phyloP scores from a whole-genome alignment of 2,888 invertebrate species.

The Euplexia lucipara region DNA sequence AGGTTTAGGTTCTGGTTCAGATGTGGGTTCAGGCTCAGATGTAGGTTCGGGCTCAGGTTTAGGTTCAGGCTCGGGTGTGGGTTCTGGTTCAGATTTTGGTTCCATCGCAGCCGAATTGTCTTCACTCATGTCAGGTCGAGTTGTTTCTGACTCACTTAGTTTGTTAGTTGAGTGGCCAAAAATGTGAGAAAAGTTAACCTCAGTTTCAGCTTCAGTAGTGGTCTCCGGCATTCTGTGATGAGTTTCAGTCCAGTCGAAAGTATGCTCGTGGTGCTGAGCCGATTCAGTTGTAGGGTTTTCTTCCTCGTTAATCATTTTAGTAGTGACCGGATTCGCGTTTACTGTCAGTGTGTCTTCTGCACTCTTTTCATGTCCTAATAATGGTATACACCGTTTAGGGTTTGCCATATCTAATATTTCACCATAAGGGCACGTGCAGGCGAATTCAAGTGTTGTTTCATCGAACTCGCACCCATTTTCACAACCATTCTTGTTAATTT shows the following conservation, averaged over 20 bases:
- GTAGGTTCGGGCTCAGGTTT: slow-evolving; percentile 47
- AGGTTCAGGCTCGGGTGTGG: slow-evolving; percentile 44
- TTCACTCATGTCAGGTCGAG: slow-evolving; percentile 58
- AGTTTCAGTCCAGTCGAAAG: slow-evolving; percentile 82
- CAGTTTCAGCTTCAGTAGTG: slow-evolving; percentile 77
- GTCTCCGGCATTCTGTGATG: slow-evolving; percentile 71
- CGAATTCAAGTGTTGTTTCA: slow-evolving; percentile 91
- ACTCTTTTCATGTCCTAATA: slow-evolving; percentile 67
- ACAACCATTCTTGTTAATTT: slow-evolving; percentile 92
- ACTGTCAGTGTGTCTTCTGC: slow-evolving; percentile 61
- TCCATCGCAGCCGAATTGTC: slow-evolving; percentile 62
- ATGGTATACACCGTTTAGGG: slow-evolving; percentile 84
- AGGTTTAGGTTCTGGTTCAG: slow-evolving; percentile 32
- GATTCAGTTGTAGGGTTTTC: slow-evolving; percentile 72
- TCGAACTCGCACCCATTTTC: slow-evolving; percentile 93
- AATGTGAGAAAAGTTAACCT: slow-evolving; percentile 79
- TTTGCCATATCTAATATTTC: slow-evolving; percentile 81
- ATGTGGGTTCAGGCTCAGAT: slow-evolving; percentile 51
- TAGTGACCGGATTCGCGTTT: slow-evolving; percentile 71
- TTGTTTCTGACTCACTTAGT: slow-evolving; percentile 61
- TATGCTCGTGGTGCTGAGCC: slow-evolving; percentile 60
- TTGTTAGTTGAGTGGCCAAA: slow-evolving; percentile 72
- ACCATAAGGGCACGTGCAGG: slow-evolving; percentile 92
- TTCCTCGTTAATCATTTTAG: slow-evolving; percentile 72
- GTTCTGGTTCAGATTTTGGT: slow-evolving; percentile 52